These are phyloP conservation scores for Dasypolia templi DNA, from an alignment of 2,888 invertebrate genomes.

Conservation along the genomic window DNA sequence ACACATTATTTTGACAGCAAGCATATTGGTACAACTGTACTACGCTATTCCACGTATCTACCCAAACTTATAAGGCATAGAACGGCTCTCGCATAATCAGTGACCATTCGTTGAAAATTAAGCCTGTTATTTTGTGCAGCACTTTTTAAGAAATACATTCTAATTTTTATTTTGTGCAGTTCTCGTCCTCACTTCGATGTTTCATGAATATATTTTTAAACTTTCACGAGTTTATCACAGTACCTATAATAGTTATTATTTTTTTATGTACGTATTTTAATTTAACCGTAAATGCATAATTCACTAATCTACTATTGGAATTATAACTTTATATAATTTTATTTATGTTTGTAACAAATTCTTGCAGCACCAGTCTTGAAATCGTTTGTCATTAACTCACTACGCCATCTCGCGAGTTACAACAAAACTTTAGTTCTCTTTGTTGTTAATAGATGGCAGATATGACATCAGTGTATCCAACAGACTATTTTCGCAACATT, in stretches of 20 bases:
- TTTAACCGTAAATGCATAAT: background rate
- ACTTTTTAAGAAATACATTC: constrained; percentile 5
- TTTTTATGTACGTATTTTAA: background rate
- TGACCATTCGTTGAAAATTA: constrained; percentile 45
- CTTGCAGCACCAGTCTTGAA: background rate
- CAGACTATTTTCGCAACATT: background rate
- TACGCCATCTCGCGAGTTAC: constrained; percentile 46
- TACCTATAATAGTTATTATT: background rate
- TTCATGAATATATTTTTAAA: background rate
- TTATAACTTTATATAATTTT: background rate
- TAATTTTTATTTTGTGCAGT: background rate
- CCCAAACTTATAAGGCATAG: constrained; percentile 55
- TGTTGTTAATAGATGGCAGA: constrained; percentile 45
- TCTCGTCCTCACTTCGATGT: background rate
- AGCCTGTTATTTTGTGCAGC: constrained; percentile 9
- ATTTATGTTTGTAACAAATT: background rate
- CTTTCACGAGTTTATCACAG: background rate
- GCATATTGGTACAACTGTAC: constrained; percentile 57
- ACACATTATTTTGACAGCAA: constrained; percentile 40
- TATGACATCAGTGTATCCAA: background rate
- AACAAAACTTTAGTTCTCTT: constrained; percentile 7
- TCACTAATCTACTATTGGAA: background rate
- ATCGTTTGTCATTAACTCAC: background rate
- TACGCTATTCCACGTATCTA: constrained; percentile 64
- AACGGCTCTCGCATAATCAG: constrained; percentile 53